Evolutionary conservation across 1,140 invertebrate genomes (phyloP).

Genomic region (Aricia agestis): DNA sequence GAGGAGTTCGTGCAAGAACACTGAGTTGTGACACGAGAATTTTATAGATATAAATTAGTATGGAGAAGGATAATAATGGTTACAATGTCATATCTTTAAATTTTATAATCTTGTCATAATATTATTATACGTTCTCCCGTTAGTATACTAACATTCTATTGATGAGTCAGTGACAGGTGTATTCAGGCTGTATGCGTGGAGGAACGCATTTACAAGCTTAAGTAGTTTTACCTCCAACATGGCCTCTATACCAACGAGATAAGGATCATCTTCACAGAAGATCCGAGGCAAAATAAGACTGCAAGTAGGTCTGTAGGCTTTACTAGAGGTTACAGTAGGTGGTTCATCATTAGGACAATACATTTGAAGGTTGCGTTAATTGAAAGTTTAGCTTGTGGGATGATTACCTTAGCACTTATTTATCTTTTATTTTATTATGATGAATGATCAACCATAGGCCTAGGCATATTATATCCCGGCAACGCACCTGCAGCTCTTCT

Average conservation of each 20-base stretch:
- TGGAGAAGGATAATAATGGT: too few relatives aligned
- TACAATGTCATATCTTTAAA: too few relatives aligned
- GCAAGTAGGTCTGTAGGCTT: not conserved
- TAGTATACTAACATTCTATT: not conserved
- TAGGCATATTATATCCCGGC: too few relatives aligned
- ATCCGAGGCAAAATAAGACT: too few relatives aligned
- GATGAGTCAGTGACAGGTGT: conserved; percentile 25
- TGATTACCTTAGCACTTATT: not conserved
- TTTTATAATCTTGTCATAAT: too few relatives aligned
- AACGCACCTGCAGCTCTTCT: too few relatives aligned
- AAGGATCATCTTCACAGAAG: conserved; percentile 16
- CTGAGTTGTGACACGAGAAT: too few relatives aligned
- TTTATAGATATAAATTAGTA: too few relatives aligned
- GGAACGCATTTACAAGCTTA: conserved; percentile 25
- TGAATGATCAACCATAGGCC: too few relatives aligned
- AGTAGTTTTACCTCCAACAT: not conserved
- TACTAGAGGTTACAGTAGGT: conserved; percentile 5
- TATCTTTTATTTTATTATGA: too few relatives aligned
- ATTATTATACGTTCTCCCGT: too few relatives aligned
- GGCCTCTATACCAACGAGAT: conserved; percentile 16
- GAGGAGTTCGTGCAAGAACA: too few relatives aligned
- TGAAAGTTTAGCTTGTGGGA: not conserved
- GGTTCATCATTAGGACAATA: not conserved
- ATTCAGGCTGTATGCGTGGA: conserved; percentile 21
- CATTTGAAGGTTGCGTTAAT: not conserved